Percentiles rank a stretch among this genome's conserved stretches.
Evolutionary conservation across 2,113 vertebrate species (phyloP).

Genomic region (Ptyas mucosa): DNA sequence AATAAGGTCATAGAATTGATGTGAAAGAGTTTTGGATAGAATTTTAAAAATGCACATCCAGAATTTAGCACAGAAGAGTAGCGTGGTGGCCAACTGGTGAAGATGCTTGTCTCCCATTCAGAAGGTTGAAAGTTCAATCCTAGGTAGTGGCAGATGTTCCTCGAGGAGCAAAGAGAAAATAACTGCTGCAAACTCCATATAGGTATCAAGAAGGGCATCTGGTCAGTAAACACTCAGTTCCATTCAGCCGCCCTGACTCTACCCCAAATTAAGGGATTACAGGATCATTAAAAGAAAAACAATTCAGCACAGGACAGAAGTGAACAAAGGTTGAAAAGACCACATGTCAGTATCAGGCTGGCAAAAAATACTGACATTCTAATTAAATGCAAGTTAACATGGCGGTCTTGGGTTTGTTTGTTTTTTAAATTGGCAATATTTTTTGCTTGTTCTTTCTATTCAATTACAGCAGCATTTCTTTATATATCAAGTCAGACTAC

Average conservation of each 20-base stretch:
- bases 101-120: too few relatives aligned
- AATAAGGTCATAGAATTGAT: background rate
- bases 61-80: background rate
- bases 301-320: background rate
- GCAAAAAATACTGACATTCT: background rate
- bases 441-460: background rate
- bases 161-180: too few relatives aligned
- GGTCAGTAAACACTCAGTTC: too few relatives aligned
- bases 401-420: background rate
- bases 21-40: background rate
- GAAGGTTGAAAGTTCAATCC: too few relatives aligned
- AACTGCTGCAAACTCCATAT: too few relatives aligned
- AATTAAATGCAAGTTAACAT: background rate
- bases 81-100: too few relatives aligned
- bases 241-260: too few relatives aligned
- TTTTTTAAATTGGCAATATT: background rate
- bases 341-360: background rate
- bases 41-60: background rate
- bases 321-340: background rate
- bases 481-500: background rate
- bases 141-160: too few relatives aligned
- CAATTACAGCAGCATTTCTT: background rate
- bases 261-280: too few relatives aligned
- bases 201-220: too few relatives aligned
- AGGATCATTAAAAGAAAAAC: too few relatives aligned